Conservation (phyloP, 2,888 invertebrate species). For the Limnephilus lunatus region DNA sequence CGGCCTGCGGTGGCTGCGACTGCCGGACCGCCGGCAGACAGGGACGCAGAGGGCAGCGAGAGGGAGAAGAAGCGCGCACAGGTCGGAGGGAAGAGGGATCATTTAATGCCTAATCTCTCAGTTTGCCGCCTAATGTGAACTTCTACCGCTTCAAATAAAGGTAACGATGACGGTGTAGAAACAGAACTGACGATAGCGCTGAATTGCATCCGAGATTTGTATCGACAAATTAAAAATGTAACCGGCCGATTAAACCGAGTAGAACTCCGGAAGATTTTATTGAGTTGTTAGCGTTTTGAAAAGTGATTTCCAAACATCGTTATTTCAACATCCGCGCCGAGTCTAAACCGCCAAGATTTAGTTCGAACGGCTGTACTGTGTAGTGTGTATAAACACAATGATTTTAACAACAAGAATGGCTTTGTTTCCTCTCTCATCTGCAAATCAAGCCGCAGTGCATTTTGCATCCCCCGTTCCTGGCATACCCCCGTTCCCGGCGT, state of each 20-base stretch:
- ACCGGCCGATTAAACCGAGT: background rate
- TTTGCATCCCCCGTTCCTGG: slow-evolving; percentile 49
- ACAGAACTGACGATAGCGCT: background rate
- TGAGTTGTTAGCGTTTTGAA: slow-evolving; percentile 13
- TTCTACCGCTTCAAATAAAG: slow-evolving; percentile 11
- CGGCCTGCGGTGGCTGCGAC: slow-evolving; percentile 3
- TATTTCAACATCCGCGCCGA: slow-evolving; percentile 33
- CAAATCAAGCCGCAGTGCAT: slow-evolving; percentile 53
- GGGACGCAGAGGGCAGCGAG: slow-evolving; percentile 5
- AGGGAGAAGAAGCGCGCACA: background rate
- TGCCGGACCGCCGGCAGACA: background rate
- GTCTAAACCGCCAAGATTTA: slow-evolving; percentile 36
- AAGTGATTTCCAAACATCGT: slow-evolving; percentile 28
- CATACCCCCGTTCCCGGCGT: slow-evolving; percentile 41
- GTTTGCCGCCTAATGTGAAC: slow-evolving; percentile 36
- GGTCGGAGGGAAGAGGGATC: slow-evolving; percentile 34
- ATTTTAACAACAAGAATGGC: slow-evolving; percentile 49
- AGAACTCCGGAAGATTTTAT: slow-evolving; percentile 15
- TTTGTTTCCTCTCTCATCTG: slow-evolving; percentile 46
- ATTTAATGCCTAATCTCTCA: slow-evolving; percentile 42
- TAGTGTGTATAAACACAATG: slow-evolving; percentile 42
- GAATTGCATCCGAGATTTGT: background rate
- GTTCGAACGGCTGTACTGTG: slow-evolving; percentile 9
- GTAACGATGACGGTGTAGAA: slow-evolving; percentile 37
- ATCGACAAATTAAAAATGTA: background rate